Conservation (phyloP, 2,888 invertebrate genomes). For the Gasteruption jaculator region DNA sequence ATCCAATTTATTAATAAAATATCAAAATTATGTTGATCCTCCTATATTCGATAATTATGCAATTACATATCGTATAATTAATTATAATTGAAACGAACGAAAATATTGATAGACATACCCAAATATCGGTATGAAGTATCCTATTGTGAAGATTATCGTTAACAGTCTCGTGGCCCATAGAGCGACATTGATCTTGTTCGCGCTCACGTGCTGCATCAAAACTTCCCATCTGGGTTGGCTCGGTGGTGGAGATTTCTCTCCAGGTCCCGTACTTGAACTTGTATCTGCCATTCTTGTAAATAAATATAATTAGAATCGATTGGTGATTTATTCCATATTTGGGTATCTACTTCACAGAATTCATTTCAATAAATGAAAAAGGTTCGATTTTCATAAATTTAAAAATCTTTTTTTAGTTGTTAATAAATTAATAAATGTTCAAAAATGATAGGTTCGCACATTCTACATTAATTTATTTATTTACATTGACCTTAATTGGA, state of each 20-base stretch:
- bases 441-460: no score
- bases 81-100: no score
- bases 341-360: not conserved
- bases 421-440: not conserved
- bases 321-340: no score
- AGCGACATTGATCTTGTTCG: slow-evolving; percentile 82
- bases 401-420: not conserved
- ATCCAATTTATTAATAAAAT: slow-evolving; percentile 12
- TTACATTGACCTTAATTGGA: no score
- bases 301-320: no score
- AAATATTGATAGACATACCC: slow-evolving; percentile 62
- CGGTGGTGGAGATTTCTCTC: slow-evolving; percentile 28
- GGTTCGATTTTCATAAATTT: not conserved
- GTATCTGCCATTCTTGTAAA: slow-evolving; percentile 40
- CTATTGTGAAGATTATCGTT: slow-evolving; percentile 77
- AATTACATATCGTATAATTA: no score
- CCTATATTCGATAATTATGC: not conserved
- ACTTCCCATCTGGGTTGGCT: slow-evolving; percentile 58
- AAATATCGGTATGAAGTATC: slow-evolving; percentile 83
- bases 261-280: slow-evolving; percentile 26
- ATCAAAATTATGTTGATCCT: slow-evolving; percentile 1
- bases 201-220: slow-evolving; percentile 68
- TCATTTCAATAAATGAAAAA: not conserved
- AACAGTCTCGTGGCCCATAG: slow-evolving; percentile 83
- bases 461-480: no score